Evolutionary conservation across 2,113 vertebrate genomes (phyloP).

Genomic region (Taxidea taxus): DNA sequence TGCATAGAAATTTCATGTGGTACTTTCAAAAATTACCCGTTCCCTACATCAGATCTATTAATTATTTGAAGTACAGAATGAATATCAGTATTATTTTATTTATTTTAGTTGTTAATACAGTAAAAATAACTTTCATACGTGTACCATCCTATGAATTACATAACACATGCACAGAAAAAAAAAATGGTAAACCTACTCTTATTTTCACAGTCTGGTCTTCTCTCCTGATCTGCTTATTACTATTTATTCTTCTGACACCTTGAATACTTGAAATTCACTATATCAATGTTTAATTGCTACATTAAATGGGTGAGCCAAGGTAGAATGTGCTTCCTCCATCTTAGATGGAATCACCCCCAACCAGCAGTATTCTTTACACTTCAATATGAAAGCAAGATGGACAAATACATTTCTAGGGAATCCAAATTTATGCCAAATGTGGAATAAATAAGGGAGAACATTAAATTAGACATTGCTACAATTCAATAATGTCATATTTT

Average conservation of each 20-base stretch:
- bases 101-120: not conserved
- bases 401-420: not conserved
- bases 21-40: not conserved
- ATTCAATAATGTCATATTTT: not conserved
- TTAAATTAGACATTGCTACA: not conserved
- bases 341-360: not conserved
- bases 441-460: not conserved
- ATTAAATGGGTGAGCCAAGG: not conserved
- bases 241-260: not conserved
- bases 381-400: not conserved
- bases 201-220: not conserved
- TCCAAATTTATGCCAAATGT: not conserved
- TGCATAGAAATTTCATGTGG: not conserved
- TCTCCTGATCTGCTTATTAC: not conserved
- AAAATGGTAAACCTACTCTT: not conserved
- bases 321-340: not conserved
- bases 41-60: not conserved
- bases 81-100: not conserved
- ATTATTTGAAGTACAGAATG: not conserved
- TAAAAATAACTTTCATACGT: not conserved
- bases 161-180: not conserved
- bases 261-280: not conserved
- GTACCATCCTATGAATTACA: not conserved
- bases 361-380: not conserved
- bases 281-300: not conserved